Percentiles rank a stretch among this genome's conserved stretches.
phyloP scores from a whole-genome alignment of 2,888 invertebrate species.

The Oasisia sp. region DNA sequence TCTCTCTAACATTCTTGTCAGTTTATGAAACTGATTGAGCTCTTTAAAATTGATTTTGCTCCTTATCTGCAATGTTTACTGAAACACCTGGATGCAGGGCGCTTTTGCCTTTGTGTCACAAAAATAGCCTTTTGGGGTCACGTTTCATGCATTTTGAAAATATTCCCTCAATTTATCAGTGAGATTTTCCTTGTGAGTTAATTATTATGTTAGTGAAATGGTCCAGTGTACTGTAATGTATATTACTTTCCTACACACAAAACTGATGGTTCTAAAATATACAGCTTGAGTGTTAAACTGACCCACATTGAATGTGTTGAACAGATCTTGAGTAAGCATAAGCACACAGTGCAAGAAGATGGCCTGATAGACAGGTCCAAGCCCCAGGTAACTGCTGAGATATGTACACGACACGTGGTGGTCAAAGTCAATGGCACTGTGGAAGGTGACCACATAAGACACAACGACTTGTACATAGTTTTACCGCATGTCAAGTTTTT shows the following conservation, averaged over 20 bases:
- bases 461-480: conserved; percentile 13
- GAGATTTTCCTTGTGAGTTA: too few species aligned
- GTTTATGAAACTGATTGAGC: too few species aligned
- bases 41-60: too few species aligned
- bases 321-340: not conserved
- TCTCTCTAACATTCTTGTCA: too few species aligned
- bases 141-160: too few species aligned
- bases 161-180: too few species aligned
- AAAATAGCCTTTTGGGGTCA: too few species aligned
- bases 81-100: too few species aligned
- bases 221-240: not conserved
- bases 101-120: too few species aligned
- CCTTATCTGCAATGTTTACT: too few species aligned
- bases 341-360: not conserved
- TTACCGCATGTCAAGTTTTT: not conserved
- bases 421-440: not conserved
- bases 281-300: not conserved
- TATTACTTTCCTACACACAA: not conserved
- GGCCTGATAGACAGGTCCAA: not conserved
- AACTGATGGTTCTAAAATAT: not conserved
- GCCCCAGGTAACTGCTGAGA: not conserved
- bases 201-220: too few species aligned
- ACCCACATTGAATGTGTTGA: not conserved
- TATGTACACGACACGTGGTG: not conserved
- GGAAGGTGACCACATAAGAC: not conserved